These are phyloP conservation scores for Aphrophora alni DNA, from an alignment of 2,888 invertebrate species.

Conservation along the genomic window DNA sequence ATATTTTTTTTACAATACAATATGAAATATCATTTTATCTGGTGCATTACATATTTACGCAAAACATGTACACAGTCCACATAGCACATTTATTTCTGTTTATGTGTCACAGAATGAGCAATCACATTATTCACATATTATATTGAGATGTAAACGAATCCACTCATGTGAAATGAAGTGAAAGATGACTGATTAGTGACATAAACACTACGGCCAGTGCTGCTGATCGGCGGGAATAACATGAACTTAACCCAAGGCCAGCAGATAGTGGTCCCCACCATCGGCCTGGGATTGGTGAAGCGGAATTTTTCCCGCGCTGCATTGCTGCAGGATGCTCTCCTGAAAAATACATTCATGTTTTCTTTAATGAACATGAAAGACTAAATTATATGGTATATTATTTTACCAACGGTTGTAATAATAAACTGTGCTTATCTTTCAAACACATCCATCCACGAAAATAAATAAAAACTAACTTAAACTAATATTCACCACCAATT, in stretches of 20 bases:
- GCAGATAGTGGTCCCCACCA: slow-evolving; percentile 61
- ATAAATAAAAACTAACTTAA: no score
- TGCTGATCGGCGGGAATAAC: slow-evolving; percentile 58
- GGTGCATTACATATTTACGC: not conserved
- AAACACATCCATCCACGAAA: no score
- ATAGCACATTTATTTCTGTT: not conserved
- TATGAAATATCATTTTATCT: not conserved
- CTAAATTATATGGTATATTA: no score
- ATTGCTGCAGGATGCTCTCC: slow-evolving; percentile 61
- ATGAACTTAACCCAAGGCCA: slow-evolving; percentile 60
- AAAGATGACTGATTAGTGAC: slow-evolving; percentile 57
- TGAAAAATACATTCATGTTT: slow-evolving; percentile 46
- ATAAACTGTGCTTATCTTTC: no score
- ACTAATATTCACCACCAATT: no score
- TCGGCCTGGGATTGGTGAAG: slow-evolving; percentile 60
- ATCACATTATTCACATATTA: not conserved
- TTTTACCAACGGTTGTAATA: no score
- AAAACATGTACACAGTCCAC: not conserved
- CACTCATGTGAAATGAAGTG: slow-evolving; percentile 51
- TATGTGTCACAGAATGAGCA: not conserved
- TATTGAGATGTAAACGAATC: not conserved
- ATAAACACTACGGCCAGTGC: slow-evolving; percentile 58
- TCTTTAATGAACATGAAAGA: not conserved
- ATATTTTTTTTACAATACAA: not conserved
- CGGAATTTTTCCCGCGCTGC: slow-evolving; percentile 64